Percentiles rank a stretch among this genome's conserved stretches.
Evolutionary conservation across 2,113 vertebrate species (phyloP).

Genomic region (Eupsittula cactorum): DNA sequence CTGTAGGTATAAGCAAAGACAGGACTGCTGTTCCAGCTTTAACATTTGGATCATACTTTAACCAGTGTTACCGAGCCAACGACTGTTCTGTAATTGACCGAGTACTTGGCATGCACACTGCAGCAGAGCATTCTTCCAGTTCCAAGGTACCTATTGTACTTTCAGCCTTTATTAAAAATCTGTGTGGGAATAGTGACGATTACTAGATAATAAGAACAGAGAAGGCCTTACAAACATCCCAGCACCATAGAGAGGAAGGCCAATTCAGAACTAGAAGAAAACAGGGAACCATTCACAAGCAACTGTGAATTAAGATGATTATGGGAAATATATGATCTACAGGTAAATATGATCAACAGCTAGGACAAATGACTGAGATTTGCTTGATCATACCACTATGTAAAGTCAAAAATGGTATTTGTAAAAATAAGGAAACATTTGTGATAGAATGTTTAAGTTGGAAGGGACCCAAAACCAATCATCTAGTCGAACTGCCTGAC

Average conservation of each 20-base stretch:
- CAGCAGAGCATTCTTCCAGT: not conserved
- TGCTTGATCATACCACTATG: not conserved
- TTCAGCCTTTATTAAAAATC: not conserved
- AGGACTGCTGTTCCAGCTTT: not conserved
- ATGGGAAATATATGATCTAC: not conserved
- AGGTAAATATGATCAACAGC: not conserved
- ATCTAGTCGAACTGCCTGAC: not conserved
- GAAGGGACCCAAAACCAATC: not conserved
- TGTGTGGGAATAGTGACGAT: not conserved
- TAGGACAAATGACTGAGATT: not conserved
- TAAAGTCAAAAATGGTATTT: not conserved
- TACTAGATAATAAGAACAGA: not conserved
- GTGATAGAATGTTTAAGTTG: not conserved
- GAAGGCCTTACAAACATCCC: not conserved
- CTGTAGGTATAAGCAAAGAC: not conserved
- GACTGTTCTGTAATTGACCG: not conserved
- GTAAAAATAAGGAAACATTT: not conserved
- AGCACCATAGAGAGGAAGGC: accelerated
- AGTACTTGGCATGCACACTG: too few relatives aligned
- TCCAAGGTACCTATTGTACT: not conserved
- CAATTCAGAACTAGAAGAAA: not conserved
- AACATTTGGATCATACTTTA: not conserved
- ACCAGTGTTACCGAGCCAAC: not conserved
- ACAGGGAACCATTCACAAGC: not conserved
- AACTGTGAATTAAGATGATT: not conserved